A percentile compares a stretch with the other conserved stretches of the same genome.
Evolutionary conservation across 2,113 vertebrate species (phyloP).

Genomic region (Cyphomyrus plagiostoma): DNA sequence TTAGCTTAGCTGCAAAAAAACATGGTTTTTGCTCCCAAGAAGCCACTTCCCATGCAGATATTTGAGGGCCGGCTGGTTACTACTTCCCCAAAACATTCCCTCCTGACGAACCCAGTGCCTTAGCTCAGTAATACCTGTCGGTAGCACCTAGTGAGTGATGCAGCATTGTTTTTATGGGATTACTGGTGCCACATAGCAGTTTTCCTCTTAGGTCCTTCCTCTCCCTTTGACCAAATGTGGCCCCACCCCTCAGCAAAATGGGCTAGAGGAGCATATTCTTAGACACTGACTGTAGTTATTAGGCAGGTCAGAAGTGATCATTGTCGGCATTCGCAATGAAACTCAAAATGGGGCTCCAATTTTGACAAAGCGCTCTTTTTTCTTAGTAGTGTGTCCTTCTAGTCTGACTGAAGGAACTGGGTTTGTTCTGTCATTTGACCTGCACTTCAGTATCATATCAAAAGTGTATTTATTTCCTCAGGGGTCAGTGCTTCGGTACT

Average conservation of each 20-base stretch:
- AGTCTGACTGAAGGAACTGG: neutral
- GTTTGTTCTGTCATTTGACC: neutral
- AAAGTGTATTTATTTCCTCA: neutral
- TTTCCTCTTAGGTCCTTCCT: neutral
- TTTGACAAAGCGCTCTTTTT: neutral
- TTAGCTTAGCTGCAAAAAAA: conserved; percentile 42
- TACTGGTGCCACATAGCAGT: conserved; percentile 19
- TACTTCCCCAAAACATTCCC: neutral
- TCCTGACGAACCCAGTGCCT: conserved; percentile 8
- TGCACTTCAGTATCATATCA: neutral
- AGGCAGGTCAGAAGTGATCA: neutral
- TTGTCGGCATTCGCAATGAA: neutral
- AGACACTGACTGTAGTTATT: neutral
- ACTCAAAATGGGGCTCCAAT: neutral
- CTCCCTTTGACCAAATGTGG: neutral
- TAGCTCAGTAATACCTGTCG: conserved; percentile 11
- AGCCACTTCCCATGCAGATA: conserved; percentile 43
- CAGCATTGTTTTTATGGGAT: conserved; percentile 15
- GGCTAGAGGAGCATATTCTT: neutral
- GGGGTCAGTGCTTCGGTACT: neutral
- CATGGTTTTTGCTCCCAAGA: conserved; percentile 36
- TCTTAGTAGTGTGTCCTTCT: neutral
- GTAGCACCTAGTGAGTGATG: conserved; percentile 5
- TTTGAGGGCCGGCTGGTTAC: conserved; percentile 38
- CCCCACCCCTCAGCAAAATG: neutral